Evolutionary conservation across 2,888 invertebrate species (phyloP).

Genomic region (Andrena haemorrhoa): DNA sequence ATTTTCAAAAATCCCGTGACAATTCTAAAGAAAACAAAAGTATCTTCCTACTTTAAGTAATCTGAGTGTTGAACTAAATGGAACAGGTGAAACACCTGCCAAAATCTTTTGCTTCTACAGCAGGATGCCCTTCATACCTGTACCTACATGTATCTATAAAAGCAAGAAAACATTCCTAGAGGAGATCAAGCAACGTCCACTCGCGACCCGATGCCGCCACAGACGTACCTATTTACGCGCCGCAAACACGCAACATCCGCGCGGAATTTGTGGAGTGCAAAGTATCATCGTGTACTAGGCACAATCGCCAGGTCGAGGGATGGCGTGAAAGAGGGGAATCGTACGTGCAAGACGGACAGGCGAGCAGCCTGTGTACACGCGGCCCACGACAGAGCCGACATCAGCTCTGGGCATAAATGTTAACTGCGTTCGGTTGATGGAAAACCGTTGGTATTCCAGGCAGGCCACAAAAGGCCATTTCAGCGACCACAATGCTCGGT

Average conservation of each 20-base stretch:
- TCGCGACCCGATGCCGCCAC: background rate
- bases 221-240: conserved; percentile 42
- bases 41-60: too few relatives aligned
- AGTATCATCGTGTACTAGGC: conserved; percentile 54
- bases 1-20: too few relatives aligned
- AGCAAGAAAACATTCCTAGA: background rate
- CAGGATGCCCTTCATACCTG: too few relatives aligned
- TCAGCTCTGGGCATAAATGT: conserved; percentile 71
- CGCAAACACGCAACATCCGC: conserved; percentile 51
- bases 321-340: conserved; percentile 2
- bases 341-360: conserved; percentile 34
- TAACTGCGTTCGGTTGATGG: conserved; percentile 77
- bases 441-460: conserved; percentile 73
- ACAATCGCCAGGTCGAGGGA: conserved; percentile 34
- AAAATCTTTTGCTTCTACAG: too few relatives aligned
- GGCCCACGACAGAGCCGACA: conserved; percentile 44
- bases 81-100: too few relatives aligned
- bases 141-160: too few relatives aligned
- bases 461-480: conserved; percentile 82
- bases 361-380: conserved; percentile 22
- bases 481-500: conserved; percentile 81
- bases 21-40: too few relatives aligned
- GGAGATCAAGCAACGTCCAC: background rate
- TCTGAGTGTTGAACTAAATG: too few relatives aligned
- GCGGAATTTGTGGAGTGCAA: conserved; percentile 59